Evolutionary conservation across 2,797 vertebrate genomes (phyloP), one percentile per base, ranked within the genome.

Genomic region (Epinephelus awoara): DNA sequence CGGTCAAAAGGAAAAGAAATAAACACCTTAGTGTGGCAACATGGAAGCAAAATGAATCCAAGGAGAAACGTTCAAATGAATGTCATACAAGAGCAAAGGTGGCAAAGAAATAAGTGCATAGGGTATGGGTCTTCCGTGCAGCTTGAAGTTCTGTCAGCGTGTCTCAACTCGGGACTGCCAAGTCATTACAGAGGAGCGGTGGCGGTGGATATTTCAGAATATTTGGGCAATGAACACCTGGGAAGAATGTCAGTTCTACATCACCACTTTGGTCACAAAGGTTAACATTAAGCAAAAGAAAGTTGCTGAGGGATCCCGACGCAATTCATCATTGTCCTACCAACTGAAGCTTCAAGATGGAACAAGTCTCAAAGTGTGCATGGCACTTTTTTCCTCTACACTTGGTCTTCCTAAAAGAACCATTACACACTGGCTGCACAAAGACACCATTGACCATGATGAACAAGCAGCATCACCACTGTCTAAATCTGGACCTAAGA

Each of bases 371-470:
- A 59, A 57, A 64, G 42, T 51, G 58, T 63, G 42, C 57, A 65
- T 65, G 44, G n/a, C 50, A 68, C 63, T 55, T 72, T 69, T 79
- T 72, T 23, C 56, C 13, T 61, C 65, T 25, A 74, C 72, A 55
- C 13, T 64, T 46, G 62, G 62, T 75, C 62, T 75, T 54, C 62
- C 64, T 34, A 46, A 72, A 58, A 66, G 76, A 78, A 72, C 76
- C 44, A 44, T 71, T 44, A 29, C 27, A 65, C 0, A 65, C 10
- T 71, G 44, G 29, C 42, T 71, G 38, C 62, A 62, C 19, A 63
- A 72, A 55, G 46, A 68, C 23, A 11, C 58, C 11, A 55, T 52
- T 12, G 27, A 67, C 71, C 42, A 17, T 74, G 57, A 59, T 0
- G 9, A 66, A 78, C 56, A 73, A 79, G 59, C 5, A 4, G 12